Evolutionary conservation across 2,113 vertebrate genomes (phyloP).

Genomic region (Osmerus eperlanus): DNA sequence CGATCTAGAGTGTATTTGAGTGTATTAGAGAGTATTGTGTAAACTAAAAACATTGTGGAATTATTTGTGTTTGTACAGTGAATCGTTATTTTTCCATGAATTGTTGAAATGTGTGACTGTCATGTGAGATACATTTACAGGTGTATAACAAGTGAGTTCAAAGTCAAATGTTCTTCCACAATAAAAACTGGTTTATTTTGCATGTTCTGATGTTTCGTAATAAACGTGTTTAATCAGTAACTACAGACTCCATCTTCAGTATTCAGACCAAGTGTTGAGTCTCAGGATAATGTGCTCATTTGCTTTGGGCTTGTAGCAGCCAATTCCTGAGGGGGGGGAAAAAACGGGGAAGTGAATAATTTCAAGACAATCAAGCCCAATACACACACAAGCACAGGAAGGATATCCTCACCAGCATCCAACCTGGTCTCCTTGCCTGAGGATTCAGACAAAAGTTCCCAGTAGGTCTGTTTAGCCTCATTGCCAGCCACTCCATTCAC

Average conservation of each 20-base stretch:
- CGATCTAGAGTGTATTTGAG: neutral
- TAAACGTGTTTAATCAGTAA: conserved; percentile 1
- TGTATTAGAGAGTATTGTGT: neutral
- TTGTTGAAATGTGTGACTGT: neutral
- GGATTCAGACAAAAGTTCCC: conserved; percentile 62
- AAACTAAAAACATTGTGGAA: neutral
- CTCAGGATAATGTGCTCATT: conserved; percentile 59
- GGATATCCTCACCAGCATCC: conserved; percentile 56
- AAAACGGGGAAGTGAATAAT: neutral
- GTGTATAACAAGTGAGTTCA: neutral
- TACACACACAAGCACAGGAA: neutral
- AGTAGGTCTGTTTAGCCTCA: conserved; percentile 51
- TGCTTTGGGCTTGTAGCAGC: conserved; percentile 53
- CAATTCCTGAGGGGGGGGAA: conserved; percentile 46
- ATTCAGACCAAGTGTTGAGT: conserved; percentile 46
- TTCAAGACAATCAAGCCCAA: neutral
- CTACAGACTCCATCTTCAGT: conserved; percentile 4
- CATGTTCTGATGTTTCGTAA: neutral
- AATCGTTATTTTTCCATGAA: neutral
- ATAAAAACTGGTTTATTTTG: neutral
- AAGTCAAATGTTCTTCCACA: neutral
- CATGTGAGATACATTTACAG: neutral
- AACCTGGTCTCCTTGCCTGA: conserved; percentile 41
- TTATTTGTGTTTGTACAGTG: neutral
- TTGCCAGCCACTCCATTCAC: conserved; percentile 65